phyloP scores from a whole-genome alignment of 2,888 invertebrate genomes.

The Himalopsyche anomala region DNA sequence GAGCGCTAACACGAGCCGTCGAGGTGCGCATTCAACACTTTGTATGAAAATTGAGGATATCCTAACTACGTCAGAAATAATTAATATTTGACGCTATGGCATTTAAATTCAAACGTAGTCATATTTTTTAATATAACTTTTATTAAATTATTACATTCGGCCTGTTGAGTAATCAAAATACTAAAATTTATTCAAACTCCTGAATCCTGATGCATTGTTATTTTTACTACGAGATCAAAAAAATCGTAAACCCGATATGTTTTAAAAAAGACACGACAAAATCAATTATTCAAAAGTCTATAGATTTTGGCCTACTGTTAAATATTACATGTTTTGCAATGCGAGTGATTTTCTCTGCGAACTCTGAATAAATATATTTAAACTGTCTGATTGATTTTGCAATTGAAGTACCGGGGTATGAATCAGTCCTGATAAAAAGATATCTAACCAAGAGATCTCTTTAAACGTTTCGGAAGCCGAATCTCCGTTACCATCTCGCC shows the following conservation, averaged over 20 bases:
- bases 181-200: no score
- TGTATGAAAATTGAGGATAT: constrained; percentile 22
- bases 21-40: constrained; percentile 25
- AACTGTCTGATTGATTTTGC: background rate
- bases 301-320: no score
- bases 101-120: background rate
- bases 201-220: no score
- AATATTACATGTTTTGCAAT: no score
- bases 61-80: constrained; percentile 22
- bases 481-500: constrained; percentile 12
- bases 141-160: no score
- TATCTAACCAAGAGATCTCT: background rate
- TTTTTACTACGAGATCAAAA: no score
- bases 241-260: no score
- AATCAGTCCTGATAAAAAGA: background rate
- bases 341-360: no score
- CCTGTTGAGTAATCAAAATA: no score
- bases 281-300: no score
- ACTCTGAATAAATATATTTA: no score
- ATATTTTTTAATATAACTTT: background rate
- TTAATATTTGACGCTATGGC: constrained; percentile 15
- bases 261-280: no score
- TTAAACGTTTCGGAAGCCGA: constrained; percentile 26
- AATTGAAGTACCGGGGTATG: background rate
- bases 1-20: background rate